These are phyloP conservation scores for Chymomyza amoena DNA, from an alignment of 2,888 invertebrate genomes.

Conservation along the genomic window DNA sequence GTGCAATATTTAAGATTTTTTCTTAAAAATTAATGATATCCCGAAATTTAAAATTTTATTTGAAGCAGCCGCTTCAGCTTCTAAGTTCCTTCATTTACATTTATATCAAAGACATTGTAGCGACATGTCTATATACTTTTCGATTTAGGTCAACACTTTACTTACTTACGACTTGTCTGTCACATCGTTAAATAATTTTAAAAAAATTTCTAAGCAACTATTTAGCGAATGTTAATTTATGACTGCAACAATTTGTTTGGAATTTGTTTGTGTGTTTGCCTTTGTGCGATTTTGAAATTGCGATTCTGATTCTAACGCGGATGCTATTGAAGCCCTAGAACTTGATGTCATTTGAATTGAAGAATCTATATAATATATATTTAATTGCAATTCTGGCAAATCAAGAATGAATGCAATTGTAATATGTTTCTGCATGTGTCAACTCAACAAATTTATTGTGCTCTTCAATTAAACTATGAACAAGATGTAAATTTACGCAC, in stretches of 20 bases:
- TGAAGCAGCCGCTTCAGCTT: no score
- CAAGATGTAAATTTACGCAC: constrained; percentile 22
- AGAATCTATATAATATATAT: neutral
- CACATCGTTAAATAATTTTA: neutral
- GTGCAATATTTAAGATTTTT: no score
- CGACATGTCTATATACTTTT: neutral
- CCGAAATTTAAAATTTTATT: no score
- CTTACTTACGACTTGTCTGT: neutral
- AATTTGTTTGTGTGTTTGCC: neutral
- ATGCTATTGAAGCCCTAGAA: neutral
- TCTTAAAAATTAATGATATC: no score
- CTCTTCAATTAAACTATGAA: constrained; percentile 29
- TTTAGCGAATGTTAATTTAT: neutral
- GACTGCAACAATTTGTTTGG: neutral
- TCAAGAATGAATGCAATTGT: neutral
- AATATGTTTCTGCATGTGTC: constrained; percentile 4
- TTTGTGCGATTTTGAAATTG: neutral
- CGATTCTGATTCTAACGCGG: neutral
- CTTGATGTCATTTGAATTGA: neutral
- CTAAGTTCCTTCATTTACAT: no score
- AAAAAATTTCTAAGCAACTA: neutral
- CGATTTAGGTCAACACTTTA: neutral
- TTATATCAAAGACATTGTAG: neutral
- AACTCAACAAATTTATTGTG: neutral
- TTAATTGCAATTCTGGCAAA: neutral